Base-by-base conservation (phyloP, 2,113 vertebrate species). In the Ptilorrhoa leucosticta region DNA sequence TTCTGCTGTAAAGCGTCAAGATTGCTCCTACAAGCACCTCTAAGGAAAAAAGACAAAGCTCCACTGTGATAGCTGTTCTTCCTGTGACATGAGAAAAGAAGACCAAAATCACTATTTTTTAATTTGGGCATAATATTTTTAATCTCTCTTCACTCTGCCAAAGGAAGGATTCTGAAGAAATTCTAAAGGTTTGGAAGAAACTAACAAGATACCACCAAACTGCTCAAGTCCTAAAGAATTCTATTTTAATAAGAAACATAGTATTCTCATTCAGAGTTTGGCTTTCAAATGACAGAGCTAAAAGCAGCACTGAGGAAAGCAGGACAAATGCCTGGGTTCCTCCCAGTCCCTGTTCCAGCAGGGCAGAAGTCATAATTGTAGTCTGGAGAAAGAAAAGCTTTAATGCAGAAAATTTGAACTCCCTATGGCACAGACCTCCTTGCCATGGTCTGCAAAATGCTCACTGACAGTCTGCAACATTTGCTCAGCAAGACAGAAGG, bases 61-160 rank as follows among this genome's bases (percentile, higher is more conserved):
- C 35, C 27, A 24, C 39, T 53, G 21, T 42, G 39, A 79, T 13
- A 56, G 4, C 1, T 0, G 0, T n/a, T 90, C 24, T 58, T 75
- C 51, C 30, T 14, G 5, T 22, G 24, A 20, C 42, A 51, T 30
- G 5, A 81, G 16, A 39, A 68, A 18, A 86, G 76, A 39, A 89
- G 24, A 22, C 14, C 51, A 76, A 44, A 66, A 70, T 42, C 23
- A 39, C 9, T 37, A 22, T 30, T 56, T 60, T 77, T 83, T 76
- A 48, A 54, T 54, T 83, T 83, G n/a, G 63, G 18, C 16, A 9
- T 18, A 63, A n/a, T 8, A 48, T 30, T 44, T 70, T 78, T 26
- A 64, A 19, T 33, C 9, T 42, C 30, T 84, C 56, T 26, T 81
- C 6, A 14, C 31, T 18, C 31, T 61, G 20, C 4, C 63, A 80